Conservation (phyloP, 2,888 invertebrate species). For the Polydrusus tereticollis region DNA sequence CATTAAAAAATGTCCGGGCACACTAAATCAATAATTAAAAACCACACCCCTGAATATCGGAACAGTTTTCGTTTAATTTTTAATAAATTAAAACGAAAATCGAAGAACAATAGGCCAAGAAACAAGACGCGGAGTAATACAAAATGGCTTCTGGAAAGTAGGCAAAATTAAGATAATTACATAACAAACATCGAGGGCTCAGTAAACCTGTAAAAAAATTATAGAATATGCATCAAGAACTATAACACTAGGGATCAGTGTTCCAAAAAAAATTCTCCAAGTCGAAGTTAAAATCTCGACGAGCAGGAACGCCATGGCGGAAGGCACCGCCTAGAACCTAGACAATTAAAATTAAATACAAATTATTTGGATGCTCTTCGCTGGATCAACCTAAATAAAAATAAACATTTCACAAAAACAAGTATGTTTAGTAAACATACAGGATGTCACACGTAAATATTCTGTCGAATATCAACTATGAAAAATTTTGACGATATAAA, state of each 20-base stretch:
- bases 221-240: neutral
- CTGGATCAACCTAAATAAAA: neutral
- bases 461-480: constrained; percentile 59
- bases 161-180: neutral
- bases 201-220: neutral
- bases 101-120: neutral
- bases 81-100: neutral
- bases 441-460: constrained; percentile 47
- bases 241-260: neutral
- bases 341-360: constrained; percentile 10
- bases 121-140: neutral
- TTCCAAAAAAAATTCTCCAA: neutral
- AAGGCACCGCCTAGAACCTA: constrained; percentile 24
- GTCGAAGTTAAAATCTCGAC: neutral
- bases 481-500: constrained; percentile 54
- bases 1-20: neutral
- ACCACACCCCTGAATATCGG: neutral
- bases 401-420: constrained; percentile 17
- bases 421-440: constrained; percentile 45
- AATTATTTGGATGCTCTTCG: neutral
- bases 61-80: neutral
- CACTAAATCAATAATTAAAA: neutral
- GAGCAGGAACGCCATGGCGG: constrained; percentile 18
- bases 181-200: too few species aligned
- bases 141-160: constrained; percentile 17